Evolutionary conservation across 2,797 vertebrate genomes (phyloP).

Genomic region (Cheracebus regulus): DNA sequence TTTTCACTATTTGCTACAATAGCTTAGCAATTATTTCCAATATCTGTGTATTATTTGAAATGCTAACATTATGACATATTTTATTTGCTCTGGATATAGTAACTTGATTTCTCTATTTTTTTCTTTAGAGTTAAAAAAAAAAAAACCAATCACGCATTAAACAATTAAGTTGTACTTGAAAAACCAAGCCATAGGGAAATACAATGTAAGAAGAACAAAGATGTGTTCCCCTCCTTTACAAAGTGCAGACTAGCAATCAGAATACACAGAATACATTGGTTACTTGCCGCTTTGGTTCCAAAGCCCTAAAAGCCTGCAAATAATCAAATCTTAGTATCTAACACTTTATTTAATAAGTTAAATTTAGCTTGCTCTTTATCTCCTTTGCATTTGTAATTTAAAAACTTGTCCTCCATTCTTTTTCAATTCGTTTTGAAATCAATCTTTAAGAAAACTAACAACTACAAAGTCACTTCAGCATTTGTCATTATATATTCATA

Average conservation of each 20-base stretch:
- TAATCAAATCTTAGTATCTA: background rate
- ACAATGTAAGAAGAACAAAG: background rate
- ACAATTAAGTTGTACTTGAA: background rate
- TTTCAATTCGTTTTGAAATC: background rate
- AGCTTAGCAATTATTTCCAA: background rate
- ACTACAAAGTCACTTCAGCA: background rate
- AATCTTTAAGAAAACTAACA: background rate
- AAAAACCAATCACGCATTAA: background rate
- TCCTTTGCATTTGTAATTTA: background rate
- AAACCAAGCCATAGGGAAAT: background rate
- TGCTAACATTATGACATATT: background rate
- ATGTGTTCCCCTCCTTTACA: background rate
- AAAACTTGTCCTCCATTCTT: background rate
- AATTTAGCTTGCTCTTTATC: background rate
- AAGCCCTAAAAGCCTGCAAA: background rate
- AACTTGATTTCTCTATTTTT: background rate
- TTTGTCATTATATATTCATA: background rate
- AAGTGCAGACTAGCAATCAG: background rate
- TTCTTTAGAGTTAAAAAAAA: background rate
- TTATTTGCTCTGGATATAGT: background rate
- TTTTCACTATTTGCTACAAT: background rate
- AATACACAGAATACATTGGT: background rate
- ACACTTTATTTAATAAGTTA: background rate
- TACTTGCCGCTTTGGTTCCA: background rate
- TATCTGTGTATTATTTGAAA: background rate